phyloP scores from a whole-genome alignment of 53 echinoderm and acorn worm species.

The Paracentrotus lividus region DNA sequence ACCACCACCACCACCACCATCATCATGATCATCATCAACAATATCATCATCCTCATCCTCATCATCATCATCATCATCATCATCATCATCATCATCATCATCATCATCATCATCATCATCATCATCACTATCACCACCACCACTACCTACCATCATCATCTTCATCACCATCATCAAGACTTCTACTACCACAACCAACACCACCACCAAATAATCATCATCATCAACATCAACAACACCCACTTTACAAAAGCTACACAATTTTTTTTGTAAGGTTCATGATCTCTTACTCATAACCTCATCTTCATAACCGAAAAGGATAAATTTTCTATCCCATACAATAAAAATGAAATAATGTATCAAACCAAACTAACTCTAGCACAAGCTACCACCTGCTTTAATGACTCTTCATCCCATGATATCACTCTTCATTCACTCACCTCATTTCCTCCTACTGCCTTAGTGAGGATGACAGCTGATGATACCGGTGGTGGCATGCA shows the following conservation, averaged over 20 bases:
- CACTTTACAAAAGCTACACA: too few species aligned
- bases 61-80: neutral
- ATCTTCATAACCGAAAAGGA: too few species aligned
- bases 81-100: slow-evolving; percentile 13
- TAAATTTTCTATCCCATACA: too few species aligned
- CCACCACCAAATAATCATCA: neutral
- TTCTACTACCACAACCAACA: neutral
- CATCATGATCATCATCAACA: too few species aligned
- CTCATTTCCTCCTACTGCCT: slow-evolving; percentile 99
- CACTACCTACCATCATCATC: neutral
- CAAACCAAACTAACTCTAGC: neutral
- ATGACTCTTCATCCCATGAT: neutral
- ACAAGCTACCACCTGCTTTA: neutral
- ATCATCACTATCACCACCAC: neutral
- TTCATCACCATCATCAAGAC: neutral
- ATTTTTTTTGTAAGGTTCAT: too few species aligned
- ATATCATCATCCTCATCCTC: neutral
- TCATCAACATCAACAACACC: neutral
- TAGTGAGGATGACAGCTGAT: slow-evolving; percentile 98
- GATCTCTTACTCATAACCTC: too few species aligned
- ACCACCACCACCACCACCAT: too few species aligned
- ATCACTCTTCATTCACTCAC: slow-evolving; percentile 73
- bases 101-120: neutral
- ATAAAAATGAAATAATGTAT: too few species aligned
- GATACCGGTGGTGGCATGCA: slow-evolving; percentile 99